Conservation (phyloP, 2,113 vertebrate genomes). For the Zosterops pallidus region DNA sequence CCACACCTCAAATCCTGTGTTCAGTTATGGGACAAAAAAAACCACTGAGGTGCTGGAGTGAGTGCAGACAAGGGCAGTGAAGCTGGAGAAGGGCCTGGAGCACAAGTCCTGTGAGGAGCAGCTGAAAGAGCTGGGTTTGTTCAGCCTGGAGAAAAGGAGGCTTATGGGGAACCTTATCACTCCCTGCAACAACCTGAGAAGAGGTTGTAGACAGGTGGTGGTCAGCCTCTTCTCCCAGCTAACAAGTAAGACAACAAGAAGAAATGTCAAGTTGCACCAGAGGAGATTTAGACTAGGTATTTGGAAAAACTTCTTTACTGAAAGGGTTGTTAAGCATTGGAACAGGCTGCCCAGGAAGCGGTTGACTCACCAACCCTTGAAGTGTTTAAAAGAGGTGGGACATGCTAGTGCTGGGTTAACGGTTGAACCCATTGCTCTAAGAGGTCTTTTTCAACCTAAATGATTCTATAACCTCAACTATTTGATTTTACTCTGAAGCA, state of each 20-base stretch:
- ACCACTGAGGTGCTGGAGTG: rapidly evolving
- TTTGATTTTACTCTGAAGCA: neutral
- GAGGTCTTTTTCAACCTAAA: neutral
- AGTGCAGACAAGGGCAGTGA: neutral
- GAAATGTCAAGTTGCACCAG: neutral
- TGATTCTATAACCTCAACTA: neutral
- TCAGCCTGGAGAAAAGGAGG: neutral
- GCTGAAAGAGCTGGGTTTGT: neutral
- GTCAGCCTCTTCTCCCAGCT: neutral
- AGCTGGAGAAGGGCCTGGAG: neutral
- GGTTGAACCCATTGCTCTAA: neutral
- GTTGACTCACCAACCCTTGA: neutral
- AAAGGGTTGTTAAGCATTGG: neutral
- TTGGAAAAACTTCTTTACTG: neutral
- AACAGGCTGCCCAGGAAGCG: neutral
- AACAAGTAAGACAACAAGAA: neutral
- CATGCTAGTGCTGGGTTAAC: neutral
- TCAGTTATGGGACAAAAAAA: neutral
- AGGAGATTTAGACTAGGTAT: neutral
- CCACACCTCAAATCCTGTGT: no score
- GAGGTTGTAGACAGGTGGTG: neutral
- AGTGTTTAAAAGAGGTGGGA: neutral
- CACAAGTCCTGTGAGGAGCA: neutral
- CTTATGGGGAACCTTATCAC: neutral
- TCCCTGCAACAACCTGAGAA: neutral